Conservation (phyloP, 2,888 invertebrate species). For the Polyploca ridens region DNA sequence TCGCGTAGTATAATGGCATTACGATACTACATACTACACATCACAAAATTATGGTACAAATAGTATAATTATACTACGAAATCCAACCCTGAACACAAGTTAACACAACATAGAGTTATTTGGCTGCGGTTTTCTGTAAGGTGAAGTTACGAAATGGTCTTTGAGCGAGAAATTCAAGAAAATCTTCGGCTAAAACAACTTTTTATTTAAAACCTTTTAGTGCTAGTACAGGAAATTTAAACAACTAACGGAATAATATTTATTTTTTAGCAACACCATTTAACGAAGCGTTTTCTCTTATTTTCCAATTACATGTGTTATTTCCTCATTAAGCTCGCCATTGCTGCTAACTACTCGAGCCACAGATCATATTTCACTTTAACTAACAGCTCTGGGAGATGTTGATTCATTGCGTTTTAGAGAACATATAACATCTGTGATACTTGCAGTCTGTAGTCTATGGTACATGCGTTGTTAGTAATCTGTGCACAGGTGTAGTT, state of each 20-base stretch:
- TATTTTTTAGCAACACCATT: not conserved
- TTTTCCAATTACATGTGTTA: not conserved
- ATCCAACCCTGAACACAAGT: too few species aligned
- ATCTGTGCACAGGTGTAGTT: too few species aligned
- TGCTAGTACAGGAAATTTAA: not conserved
- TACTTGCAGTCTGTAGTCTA: not conserved
- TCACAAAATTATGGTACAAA: too few species aligned
- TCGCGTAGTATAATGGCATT: too few species aligned
- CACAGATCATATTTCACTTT: not conserved
- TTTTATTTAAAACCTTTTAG: not conserved
- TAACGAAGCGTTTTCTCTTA: not conserved
- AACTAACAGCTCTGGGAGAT: not conserved
- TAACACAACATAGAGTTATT: too few species aligned
- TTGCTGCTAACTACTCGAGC: not conserved
- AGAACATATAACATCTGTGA: not conserved
- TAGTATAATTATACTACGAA: too few species aligned
- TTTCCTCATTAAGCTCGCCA: not conserved
- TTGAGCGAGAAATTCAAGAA: too few species aligned
- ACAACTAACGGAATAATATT: not conserved
- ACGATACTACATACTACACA: too few species aligned
- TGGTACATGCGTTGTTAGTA: not conserved
- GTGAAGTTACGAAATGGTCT: too few species aligned
- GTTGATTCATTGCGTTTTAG: not conserved
- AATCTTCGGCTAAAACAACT: too few species aligned
- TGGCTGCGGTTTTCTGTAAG: too few species aligned